These are phyloP conservation scores for Crocuta crocuta DNA, from an alignment of 2,113 vertebrate genomes.

Conservation along the genomic window DNA sequence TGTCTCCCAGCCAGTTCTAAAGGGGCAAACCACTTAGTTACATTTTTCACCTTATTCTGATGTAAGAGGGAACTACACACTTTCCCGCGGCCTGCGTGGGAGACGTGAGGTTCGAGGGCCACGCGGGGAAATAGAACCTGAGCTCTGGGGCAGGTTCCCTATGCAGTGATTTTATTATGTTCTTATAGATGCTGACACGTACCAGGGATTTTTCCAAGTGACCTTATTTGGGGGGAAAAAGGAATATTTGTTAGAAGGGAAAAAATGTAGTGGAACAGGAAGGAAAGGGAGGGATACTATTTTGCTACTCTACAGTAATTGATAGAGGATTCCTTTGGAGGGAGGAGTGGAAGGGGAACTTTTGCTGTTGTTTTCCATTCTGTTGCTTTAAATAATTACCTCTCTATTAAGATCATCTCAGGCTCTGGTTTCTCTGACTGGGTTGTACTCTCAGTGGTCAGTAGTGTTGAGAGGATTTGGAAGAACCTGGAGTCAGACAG, in stretches of 20 bases:
- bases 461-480: neutral
- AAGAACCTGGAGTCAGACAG: neutral
- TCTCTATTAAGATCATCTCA: neutral
- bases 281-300: slow-evolving; percentile 71
- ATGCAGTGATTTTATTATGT: neutral
- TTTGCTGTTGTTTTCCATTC: slow-evolving; percentile 23
- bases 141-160: neutral
- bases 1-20: neutral
- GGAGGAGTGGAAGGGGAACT: slow-evolving; percentile 4
- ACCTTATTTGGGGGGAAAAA: neutral
- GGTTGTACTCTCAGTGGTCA: neutral
- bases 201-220: slow-evolving; percentile 1
- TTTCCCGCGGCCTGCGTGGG: neutral
- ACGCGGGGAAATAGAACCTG: neutral
- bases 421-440: neutral
- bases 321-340: slow-evolving; percentile 57
- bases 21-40: slow-evolving; percentile 11
- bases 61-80: neutral
- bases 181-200: neutral
- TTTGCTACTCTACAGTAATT: neutral
- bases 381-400: neutral
- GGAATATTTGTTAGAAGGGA: slow-evolving; percentile 43
- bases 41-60: neutral
- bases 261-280: slow-evolving; percentile 63
- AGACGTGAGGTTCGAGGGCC: neutral